Evolutionary conservation across 2,888 invertebrate species (phyloP).

Genomic region (Drosophila lutescens): DNA sequence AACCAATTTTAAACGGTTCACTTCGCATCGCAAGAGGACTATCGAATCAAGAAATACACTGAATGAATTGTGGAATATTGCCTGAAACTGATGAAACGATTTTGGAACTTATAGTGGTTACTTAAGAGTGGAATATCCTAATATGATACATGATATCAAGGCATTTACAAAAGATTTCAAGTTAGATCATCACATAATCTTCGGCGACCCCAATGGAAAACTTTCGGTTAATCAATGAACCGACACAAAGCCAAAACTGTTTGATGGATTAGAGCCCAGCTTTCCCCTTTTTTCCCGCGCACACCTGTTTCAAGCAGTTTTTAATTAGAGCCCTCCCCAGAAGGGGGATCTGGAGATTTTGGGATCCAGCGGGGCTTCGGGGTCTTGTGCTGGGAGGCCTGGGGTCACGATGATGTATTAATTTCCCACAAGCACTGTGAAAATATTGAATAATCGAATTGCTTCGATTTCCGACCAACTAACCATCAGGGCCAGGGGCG

Average conservation of each 20-base stretch:
- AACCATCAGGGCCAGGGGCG: constrained; percentile 22
- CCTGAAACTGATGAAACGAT: constrained; percentile 5
- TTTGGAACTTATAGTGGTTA: not conserved
- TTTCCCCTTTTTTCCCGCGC: constrained; percentile 11
- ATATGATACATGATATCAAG: no score
- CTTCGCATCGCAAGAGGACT: constrained; percentile 1
- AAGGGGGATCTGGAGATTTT: not conserved
- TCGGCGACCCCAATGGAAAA: constrained; percentile 5
- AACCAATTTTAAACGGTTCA: constrained; percentile 22
- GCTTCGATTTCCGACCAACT: constrained; percentile 38
- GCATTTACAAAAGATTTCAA: no score
- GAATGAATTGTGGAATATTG: constrained; percentile 10
- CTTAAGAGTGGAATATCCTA: no score
- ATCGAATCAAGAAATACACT: not conserved
- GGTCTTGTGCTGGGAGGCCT: constrained; percentile 15
- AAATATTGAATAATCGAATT: constrained; percentile 69
- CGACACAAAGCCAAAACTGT: constrained; percentile 4
- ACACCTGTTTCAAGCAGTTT: constrained; percentile 32
- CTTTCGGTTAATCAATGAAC: constrained; percentile 32
- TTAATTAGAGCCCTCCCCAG: constrained; percentile 32
- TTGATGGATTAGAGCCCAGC: constrained; percentile 27
- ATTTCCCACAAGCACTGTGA: constrained; percentile 71
- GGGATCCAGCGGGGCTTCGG: not conserved
- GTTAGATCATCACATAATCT: not conserved
- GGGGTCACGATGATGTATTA: constrained; percentile 69